phyloP scores from a whole-genome alignment of 2,797 vertebrate species.

The Phalloptychus januarius region DNA sequence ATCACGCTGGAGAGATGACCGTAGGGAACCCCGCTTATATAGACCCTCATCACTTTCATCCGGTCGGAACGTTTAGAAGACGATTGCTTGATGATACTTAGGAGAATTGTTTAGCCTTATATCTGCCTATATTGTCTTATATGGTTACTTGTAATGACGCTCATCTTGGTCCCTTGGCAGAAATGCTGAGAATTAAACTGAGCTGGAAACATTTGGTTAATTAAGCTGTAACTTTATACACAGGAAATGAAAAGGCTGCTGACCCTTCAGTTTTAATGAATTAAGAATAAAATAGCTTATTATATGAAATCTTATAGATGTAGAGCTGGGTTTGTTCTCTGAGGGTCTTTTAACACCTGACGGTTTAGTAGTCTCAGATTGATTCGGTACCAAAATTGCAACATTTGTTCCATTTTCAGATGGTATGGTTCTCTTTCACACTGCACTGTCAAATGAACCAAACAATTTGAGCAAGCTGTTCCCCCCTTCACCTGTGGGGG shows the following conservation, averaged over 20 bases:
- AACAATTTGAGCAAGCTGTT: too few species aligned
- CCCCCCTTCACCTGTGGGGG: too few species aligned
- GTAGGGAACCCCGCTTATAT: constrained; percentile 39
- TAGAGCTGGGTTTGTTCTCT: background rate
- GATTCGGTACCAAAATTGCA: too few species aligned
- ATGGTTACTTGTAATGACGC: constrained; percentile 13
- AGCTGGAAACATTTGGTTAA: constrained; percentile 19
- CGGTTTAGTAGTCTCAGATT: too few species aligned
- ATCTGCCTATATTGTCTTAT: constrained; percentile 30
- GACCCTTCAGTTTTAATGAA: background rate
- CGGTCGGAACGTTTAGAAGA: constrained; percentile 54
- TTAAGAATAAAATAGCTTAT: background rate
- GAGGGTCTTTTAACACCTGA: too few species aligned
- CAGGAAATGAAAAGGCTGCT: background rate
- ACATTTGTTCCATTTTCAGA: too few species aligned
- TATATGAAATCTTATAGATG: background rate
- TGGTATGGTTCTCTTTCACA: too few species aligned
- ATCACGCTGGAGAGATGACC: constrained; percentile 42
- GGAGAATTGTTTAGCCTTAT: constrained; percentile 44
- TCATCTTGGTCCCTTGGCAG: constrained; percentile 12
- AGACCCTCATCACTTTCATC: constrained; percentile 50
- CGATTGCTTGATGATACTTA: constrained; percentile 57
- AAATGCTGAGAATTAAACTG: constrained; percentile 14
- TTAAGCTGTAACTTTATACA: background rate
- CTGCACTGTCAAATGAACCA: too few species aligned